Base-by-base conservation (phyloP, 1,140 invertebrate species). In the Prorops nasuta region DNA sequence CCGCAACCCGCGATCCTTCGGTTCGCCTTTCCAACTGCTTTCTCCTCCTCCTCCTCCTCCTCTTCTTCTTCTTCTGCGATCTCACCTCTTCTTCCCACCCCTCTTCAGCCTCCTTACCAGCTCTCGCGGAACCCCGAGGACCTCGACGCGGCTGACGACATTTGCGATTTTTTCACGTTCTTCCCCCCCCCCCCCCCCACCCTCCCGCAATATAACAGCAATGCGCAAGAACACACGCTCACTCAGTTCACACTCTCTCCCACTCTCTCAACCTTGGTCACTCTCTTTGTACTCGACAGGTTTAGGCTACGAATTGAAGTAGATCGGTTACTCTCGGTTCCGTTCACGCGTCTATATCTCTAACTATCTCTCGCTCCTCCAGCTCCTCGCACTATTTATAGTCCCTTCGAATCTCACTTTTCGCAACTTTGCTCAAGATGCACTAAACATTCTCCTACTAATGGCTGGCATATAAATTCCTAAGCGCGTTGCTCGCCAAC, bases 301-400 rank as follows among this genome's bases (percentile, higher is more conserved):
- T 76, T 76, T 78, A 78, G 74, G 74, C 73, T 76, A 74, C 72
- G 66, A 71, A 75, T 60, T 76, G 71, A 76, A 78, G 74, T 76
- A 73, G 72, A 78, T 73, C 62, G 60, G 69, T 75, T 76, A 51
- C 64, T 64, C 28, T 56, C 47, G 53, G 52, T n/a, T n/a, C n/a
- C n/a, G 41, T 45, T 24, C 22, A 21, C 41, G 24, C 24, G 7
- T 55, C 17, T 44, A 34, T 22, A 28, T 36, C 18, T 31, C 36
- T 46, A 19, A 43, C 16, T 50, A 50, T 43, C 38, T n/a, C n/a
- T n/a, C n/a, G n/a, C n/a, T n/a, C n/a, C n/a, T n/a, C n/a, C n/a
- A n/a, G n/a, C n/a, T n/a, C n/a, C n/a, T n/a, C n/a, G n/a, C n/a
- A n/a, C n/a, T n/a, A n/a, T n/a, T n/a, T n/a, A n/a, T n/a, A n/a